phyloP scores from a whole-genome alignment of 1,140 invertebrate species.

The Trichonephila clavata region DNA sequence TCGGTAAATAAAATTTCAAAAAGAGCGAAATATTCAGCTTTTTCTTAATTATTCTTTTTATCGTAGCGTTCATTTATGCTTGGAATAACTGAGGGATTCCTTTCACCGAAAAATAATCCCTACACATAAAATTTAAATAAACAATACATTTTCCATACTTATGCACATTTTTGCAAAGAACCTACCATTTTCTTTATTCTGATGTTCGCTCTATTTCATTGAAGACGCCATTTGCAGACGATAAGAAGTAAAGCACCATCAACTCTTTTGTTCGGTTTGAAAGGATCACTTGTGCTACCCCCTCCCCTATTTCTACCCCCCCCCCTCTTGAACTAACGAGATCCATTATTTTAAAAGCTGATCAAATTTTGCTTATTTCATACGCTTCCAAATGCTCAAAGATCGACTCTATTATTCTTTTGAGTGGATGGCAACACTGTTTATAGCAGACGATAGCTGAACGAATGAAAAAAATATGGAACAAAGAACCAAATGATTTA shows the following conservation, averaged over 20 bases:
- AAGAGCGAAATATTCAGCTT: background rate
- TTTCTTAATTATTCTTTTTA: background rate
- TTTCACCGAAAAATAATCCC: background rate
- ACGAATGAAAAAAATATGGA: slow-evolving; percentile 16
- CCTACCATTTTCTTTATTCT: background rate
- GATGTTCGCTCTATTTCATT: background rate
- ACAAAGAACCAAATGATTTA: slow-evolving; percentile 36
- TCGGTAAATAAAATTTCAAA: too few species aligned
- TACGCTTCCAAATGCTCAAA: background rate
- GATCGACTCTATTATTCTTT: background rate
- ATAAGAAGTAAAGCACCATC: slow-evolving; percentile 19
- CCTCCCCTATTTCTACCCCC: background rate
- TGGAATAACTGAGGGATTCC: background rate
- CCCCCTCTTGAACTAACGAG: slow-evolving; percentile 20
- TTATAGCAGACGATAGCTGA: background rate
- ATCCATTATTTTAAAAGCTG: slow-evolving; percentile 49
- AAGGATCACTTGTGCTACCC: background rate
- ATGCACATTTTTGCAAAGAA: slow-evolving; percentile 2
- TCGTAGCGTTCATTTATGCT: background rate
- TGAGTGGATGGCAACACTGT: background rate
- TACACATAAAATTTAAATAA: background rate
- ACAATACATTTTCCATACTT: background rate
- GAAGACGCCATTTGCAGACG: background rate
- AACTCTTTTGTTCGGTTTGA: slow-evolving; percentile 3
- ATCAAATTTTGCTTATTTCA: slow-evolving; percentile 18